Percentiles rank a stretch among this genome's conserved stretches.
These are phyloP conservation scores for Hippocampus barbouri DNA, from an alignment of 2,113 vertebrate genomes.

Conservation along the genomic window DNA sequence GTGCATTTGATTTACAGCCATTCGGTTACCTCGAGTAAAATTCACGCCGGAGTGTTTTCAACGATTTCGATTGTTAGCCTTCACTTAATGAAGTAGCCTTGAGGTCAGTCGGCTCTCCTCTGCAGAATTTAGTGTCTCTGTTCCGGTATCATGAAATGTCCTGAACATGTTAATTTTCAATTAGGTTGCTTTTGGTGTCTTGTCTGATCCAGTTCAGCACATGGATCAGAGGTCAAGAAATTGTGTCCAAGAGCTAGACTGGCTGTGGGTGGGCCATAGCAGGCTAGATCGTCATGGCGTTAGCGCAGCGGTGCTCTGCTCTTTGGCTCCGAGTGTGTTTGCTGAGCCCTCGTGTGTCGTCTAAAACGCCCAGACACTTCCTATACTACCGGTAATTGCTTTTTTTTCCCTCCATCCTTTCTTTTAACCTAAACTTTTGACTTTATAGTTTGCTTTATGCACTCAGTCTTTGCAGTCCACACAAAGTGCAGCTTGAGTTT, in stretches of 20 bases:
- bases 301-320: slow-evolving; percentile 5
- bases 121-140: background rate
- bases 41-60: background rate
- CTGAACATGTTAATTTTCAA: background rate
- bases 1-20: slow-evolving; percentile 26
- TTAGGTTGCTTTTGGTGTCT: background rate
- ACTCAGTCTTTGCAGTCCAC: slow-evolving; percentile 24
- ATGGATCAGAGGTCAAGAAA: background rate
- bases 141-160: background rate
- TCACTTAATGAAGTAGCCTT: slow-evolving; percentile 2
- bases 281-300: background rate
- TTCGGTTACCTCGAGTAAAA: background rate
- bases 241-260: too few relatives aligned
- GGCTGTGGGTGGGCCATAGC: background rate
- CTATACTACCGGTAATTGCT: background rate
- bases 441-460: slow-evolving; percentile 13
- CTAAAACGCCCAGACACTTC: slow-evolving; percentile 19
- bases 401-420: background rate
- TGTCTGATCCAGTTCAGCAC: slow-evolving; percentile 2
- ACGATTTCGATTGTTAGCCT: slow-evolving; percentile 3
- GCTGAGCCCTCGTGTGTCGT: slow-evolving; percentile 46
- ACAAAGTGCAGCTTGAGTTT: slow-evolving; percentile 35
- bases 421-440: slow-evolving; percentile 3
- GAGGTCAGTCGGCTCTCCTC: background rate
- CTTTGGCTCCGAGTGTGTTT: slow-evolving; percentile 33